Conservation (phyloP, 2,888 invertebrate genomes). For the Eupithecia subfuscata region DNA sequence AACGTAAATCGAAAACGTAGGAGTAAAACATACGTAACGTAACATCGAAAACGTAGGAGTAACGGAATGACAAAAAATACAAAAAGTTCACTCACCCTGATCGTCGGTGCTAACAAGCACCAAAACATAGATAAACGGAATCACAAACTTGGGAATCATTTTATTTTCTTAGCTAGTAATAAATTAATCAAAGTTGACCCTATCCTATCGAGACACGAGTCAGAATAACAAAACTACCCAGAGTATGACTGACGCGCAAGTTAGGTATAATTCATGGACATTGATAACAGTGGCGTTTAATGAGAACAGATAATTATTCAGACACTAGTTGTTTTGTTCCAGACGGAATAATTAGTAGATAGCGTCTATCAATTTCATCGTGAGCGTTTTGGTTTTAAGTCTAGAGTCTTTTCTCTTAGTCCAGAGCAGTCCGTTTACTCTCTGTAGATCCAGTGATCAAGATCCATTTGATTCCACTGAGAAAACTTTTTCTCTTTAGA, state of each 20-base stretch:
- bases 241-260: background rate
- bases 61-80: background rate
- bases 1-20: background rate
- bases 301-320: background rate
- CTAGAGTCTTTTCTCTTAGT: too few species aligned
- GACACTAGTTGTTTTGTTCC: background rate
- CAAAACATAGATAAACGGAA: constrained; percentile 9
- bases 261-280: constrained; percentile 1
- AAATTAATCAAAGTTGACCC: background rate
- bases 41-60: background rate
- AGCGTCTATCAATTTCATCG: too few species aligned
- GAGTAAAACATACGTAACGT: background rate
- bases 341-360: background rate
- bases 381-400: too few species aligned
- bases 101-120: background rate
- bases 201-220: constrained; percentile 13
- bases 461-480: too few species aligned
- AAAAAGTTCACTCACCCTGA: constrained; percentile 19
- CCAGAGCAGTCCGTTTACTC: too few species aligned
- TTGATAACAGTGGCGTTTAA: background rate
- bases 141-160: constrained; percentile 12
- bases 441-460: too few species aligned
- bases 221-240: constrained; percentile 13
- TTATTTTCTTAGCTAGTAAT: background rate
- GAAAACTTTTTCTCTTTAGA: too few species aligned